These are phyloP conservation scores for Oryzias dopingdopingensis DNA, from an alignment of 2,797 vertebrate species.

Conservation along the genomic window DNA sequence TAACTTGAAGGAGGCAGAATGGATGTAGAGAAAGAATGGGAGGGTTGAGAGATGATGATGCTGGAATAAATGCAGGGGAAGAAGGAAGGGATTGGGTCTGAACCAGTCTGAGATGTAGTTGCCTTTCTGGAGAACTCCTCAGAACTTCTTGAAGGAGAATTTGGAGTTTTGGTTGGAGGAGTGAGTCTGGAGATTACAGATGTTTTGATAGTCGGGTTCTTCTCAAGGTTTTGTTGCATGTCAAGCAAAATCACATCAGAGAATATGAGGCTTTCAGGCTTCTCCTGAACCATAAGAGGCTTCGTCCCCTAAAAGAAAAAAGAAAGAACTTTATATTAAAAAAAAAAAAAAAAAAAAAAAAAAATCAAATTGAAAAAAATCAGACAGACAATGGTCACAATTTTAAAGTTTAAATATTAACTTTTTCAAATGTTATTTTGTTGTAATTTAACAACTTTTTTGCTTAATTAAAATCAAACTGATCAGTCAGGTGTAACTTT, in stretches of 20 bases:
- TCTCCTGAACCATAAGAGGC: not conserved
- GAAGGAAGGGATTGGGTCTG: constrained; percentile 7
- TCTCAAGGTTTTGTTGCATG: not conserved
- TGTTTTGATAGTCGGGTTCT: not conserved
- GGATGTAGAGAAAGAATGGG: not conserved
- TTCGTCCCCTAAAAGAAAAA: constrained; percentile 19
- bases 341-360: not conserved
- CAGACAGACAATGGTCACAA: not conserved
- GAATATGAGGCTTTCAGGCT: constrained; percentile 6
- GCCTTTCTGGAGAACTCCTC: not conserved
- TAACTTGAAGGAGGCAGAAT: not conserved
- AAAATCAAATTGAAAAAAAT: not conserved
- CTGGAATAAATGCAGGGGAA: constrained; percentile 23
- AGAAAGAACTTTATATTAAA: not conserved
- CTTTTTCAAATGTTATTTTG: not conserved
- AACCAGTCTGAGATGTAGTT: not conserved
- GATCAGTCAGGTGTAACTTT: too few relatives aligned
- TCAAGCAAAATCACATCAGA: constrained; percentile 23
- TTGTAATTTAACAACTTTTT: too few relatives aligned
- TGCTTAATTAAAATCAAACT: too few relatives aligned
- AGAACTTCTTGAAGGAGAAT: not conserved
- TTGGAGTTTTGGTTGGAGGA: not conserved
- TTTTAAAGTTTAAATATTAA: not conserved
- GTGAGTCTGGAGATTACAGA: constrained; percentile 1
- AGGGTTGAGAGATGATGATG: constrained; percentile 3